Percentiles rank a stretch among this genome's conserved stretches.
Conservation (phyloP, 1,140 invertebrate species). For the Saccostrea glomerata region DNA sequence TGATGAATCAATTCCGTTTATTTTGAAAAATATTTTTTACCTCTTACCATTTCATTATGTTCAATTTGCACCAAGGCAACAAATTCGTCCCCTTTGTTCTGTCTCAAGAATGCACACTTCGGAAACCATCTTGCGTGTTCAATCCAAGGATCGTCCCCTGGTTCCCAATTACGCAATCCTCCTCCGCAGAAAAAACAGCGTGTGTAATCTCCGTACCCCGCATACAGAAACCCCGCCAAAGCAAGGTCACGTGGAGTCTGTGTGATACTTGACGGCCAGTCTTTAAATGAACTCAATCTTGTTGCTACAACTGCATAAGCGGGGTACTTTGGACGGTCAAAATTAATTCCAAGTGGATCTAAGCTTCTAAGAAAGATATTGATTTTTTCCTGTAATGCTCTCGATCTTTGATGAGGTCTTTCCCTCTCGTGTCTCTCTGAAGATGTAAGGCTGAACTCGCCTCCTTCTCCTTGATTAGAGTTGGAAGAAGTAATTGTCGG, state of each 20-base stretch:
- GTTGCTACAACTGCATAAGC: constrained; percentile 44
- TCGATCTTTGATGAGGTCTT: neutral
- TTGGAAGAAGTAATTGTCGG: neutral
- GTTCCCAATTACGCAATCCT: constrained; percentile 50
- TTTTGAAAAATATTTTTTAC: neutral
- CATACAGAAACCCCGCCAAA: constrained; percentile 61
- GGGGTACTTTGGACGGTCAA: constrained; percentile 45
- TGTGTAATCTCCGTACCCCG: constrained; percentile 45
- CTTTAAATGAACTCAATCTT: constrained; percentile 55
- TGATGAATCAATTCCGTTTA: too few species aligned
- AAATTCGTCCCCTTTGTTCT: constrained; percentile 38
- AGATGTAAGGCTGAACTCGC: neutral
- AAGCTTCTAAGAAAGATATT: too few species aligned
- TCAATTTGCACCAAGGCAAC: neutral
- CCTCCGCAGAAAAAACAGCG: constrained; percentile 41
- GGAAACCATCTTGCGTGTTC: constrained; percentile 40
- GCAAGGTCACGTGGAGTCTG: constrained; percentile 55
- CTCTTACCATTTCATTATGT: neutral
- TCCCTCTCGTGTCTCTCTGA: neutral
- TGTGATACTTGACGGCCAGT: constrained; percentile 52
- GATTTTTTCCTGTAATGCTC: neutral
- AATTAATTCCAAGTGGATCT: constrained; percentile 45
- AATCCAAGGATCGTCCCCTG: constrained; percentile 52
- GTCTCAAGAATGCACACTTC: constrained; percentile 12
- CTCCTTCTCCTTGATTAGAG: neutral